Percentiles rank a stretch among this genome's conserved stretches.
Conservation (phyloP, 2,113 vertebrate genomes). For the Megaceryle maxima region DNA sequence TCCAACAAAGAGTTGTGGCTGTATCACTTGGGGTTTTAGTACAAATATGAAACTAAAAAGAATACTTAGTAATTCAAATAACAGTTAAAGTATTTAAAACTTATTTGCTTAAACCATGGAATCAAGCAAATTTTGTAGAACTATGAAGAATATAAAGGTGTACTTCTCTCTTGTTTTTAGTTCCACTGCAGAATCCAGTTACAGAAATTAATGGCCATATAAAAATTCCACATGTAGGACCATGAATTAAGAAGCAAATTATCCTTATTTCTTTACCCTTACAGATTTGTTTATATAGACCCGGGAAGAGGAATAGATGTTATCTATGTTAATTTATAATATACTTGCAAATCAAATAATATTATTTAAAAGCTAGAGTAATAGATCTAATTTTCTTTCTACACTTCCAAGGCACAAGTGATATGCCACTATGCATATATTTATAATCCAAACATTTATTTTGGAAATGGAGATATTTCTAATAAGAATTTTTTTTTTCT, state of each 20-base stretch:
- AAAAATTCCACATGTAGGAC: background rate
- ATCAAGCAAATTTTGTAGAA: background rate
- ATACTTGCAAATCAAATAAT: background rate
- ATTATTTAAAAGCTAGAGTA: background rate
- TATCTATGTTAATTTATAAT: background rate
- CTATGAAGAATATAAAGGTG: background rate
- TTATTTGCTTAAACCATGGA: background rate
- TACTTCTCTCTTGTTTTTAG: background rate
- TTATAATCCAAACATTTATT: background rate
- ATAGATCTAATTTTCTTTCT: background rate
- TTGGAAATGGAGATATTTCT: background rate
- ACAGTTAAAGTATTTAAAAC: background rate
- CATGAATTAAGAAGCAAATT: background rate
- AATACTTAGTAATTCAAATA: background rate
- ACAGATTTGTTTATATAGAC: background rate
- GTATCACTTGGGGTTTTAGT: background rate
- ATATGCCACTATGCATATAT: background rate
- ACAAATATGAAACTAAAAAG: background rate
- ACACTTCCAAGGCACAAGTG: background rate
- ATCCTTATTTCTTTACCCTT: background rate
- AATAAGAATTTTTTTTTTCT: background rate
- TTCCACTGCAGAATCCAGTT: background rate
- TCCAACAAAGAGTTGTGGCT: background rate
- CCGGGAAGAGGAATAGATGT: background rate
- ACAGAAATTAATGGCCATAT: background rate